Evolutionary conservation across 2,888 invertebrate genomes (phyloP).

Genomic region (Chloroclysta siterata): DNA sequence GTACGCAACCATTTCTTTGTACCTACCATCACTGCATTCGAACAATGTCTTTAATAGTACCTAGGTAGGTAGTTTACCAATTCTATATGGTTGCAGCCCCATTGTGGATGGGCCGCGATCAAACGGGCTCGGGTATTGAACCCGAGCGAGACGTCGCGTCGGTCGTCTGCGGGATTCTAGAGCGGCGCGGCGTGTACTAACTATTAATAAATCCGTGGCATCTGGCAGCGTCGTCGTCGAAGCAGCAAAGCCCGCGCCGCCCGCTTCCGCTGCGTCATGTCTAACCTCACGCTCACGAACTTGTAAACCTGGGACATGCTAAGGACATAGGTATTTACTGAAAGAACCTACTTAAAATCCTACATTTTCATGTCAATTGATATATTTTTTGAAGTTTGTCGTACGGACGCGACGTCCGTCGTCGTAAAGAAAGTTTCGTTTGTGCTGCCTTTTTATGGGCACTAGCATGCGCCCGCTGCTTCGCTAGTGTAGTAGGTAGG

Average conservation of each 20-base stretch:
- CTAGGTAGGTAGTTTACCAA: slow-evolving; percentile 48
- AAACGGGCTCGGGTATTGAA: slow-evolving; percentile 77
- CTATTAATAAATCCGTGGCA: neutral
- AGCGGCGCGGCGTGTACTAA: slow-evolving; percentile 25
- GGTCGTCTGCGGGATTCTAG: slow-evolving; percentile 59
- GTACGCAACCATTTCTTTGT: neutral
- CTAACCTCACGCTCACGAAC: slow-evolving; percentile 60
- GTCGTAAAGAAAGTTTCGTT: too few relatives aligned
- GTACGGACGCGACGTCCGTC: too few relatives aligned
- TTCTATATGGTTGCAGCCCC: slow-evolving; percentile 59
- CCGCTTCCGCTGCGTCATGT: slow-evolving; percentile 37
- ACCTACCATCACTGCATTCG: slow-evolving; percentile 7
- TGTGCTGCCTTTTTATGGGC: too few relatives aligned
- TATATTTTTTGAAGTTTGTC: too few relatives aligned
- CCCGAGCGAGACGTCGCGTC: slow-evolving; percentile 55
- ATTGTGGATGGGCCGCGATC: slow-evolving; percentile 61
- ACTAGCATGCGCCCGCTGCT: too few relatives aligned
- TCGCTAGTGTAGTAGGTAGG: too few relatives aligned
- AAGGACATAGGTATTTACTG: slow-evolving; percentile 35
- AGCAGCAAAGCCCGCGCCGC: slow-evolving; percentile 26
- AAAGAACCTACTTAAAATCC: neutral
- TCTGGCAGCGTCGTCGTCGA: neutral
- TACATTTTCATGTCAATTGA: too few relatives aligned
- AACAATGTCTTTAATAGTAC: slow-evolving; percentile 13
- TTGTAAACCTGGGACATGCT: slow-evolving; percentile 44